These are phyloP conservation scores for Poeciliopsis infans DNA, from an alignment of 2,797 vertebrate species.

Conservation along the genomic window DNA sequence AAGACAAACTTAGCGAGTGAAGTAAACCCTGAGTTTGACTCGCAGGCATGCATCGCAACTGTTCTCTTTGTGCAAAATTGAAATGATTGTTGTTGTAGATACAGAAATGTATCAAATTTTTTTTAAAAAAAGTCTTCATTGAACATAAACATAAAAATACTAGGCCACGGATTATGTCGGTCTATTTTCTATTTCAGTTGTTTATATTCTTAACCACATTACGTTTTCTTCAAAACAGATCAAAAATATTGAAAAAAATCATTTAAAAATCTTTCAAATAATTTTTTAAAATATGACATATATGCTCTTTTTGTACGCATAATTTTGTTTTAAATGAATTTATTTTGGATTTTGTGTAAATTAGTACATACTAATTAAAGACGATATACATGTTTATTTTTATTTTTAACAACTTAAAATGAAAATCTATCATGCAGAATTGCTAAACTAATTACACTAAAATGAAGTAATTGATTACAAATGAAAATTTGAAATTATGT, in stretches of 20 bases:
- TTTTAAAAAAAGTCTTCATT: background rate
- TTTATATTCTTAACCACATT: background rate
- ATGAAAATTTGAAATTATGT: background rate
- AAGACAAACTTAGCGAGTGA: accelerated
- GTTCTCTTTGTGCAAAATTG: background rate
- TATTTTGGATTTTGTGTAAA: background rate
- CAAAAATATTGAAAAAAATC: too few relatives aligned
- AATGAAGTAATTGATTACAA: background rate
- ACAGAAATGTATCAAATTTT: background rate
- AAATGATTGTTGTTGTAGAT: background rate
- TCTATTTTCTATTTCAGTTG: background rate
- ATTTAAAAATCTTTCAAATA: too few relatives aligned
- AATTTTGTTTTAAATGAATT: background rate
- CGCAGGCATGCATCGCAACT: conserved; percentile 25
- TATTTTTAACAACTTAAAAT: background rate
- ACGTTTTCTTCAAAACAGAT: too few relatives aligned
- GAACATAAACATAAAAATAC: background rate
- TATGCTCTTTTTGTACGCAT: too few relatives aligned
- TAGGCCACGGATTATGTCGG: background rate
- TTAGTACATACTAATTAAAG: background rate
- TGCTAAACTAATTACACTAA: background rate
- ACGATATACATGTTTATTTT: background rate
- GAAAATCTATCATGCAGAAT: background rate
- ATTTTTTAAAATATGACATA: too few relatives aligned
- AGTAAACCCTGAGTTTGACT: conserved; percentile 40